phyloP scores from a whole-genome alignment of 2,797 vertebrate genomes.

The Helarctos malayanus region DNA sequence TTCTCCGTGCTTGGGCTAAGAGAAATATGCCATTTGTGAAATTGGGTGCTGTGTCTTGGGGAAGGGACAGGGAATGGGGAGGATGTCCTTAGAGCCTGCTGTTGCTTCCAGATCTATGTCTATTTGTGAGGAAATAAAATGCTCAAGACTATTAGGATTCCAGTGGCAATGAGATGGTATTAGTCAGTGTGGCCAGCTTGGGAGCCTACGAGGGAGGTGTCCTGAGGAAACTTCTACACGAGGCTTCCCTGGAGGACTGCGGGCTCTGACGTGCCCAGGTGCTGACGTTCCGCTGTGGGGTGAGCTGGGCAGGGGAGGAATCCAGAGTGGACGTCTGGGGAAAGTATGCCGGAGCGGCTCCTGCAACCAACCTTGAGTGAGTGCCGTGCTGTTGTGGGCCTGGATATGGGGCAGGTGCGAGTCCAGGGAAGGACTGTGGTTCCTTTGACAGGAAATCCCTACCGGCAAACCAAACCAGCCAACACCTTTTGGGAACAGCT shows the following conservation, averaged over 20 bases:
- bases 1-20: background rate
- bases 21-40: background rate
- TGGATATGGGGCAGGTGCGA: background rate
- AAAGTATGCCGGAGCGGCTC: background rate
- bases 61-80: background rate
- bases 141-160: background rate
- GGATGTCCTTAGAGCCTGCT: background rate
- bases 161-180: background rate
- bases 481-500: background rate
- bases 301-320: background rate
- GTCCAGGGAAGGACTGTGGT: background rate
- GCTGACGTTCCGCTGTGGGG: fast-evolving
- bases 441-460: background rate
- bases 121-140: background rate
- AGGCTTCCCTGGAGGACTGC: background rate
- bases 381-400: too few relatives aligned
- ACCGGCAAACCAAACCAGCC: background rate
- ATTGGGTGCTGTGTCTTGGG: background rate
- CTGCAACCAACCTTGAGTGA: background rate
- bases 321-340: background rate
- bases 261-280: background rate
- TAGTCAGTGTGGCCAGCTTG: background rate
- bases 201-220: too few relatives aligned
- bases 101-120: background rate
- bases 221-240: background rate